Evolutionary conservation across 2,888 invertebrate species (phyloP), one percentile per base, ranked within the genome.

Genomic region (Cerastis leucographa): DNA sequence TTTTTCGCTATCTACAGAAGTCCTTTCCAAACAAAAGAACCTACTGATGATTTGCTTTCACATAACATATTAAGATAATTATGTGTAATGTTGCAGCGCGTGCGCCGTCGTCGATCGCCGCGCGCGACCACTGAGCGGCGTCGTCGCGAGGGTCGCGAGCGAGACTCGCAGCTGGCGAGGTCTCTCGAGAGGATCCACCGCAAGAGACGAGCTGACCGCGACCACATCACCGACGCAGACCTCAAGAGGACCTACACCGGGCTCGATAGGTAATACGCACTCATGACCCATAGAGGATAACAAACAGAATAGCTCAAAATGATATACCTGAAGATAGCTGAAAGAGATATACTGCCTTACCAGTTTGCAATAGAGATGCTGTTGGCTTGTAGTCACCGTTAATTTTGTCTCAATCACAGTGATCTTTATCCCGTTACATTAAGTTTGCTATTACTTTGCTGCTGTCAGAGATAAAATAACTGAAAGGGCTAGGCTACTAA

Each of bases 171-270:
- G 90, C 95, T 97, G 66, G 96, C 96, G 29, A 94, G 97, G 84
- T 97, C 97, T 85, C 94, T 97, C 67, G 97, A 97, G 92, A 93
- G 97, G 78, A 97, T 97, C 85, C 96, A 97, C 90, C 95, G 97
- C 92, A 95, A 96, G 93, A 92, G 95, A 19, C 92, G 96, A 62
- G 90, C 93, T 35, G 95, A 93, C 65, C 93, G 92, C 82, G 93
- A 94, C 72, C 91, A 93, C n/a, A 90, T 95, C 85, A 94, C 96
- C 9, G 97, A 97, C 78, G 96, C 95, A 64, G 97, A 97, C 59
- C 96, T 97, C 51, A 97, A 97, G 87, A 94, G 96, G 81, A 97
- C 97, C 0, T 97, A 97, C 92, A 97, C 97, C 1, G 97, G 97
- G 1, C 94, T 97, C 54, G 97, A 97, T 91, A 97, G 97, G 97